Percentiles rank a stretch among this genome's conserved stretches.
phyloP scores from a whole-genome alignment of 2,888 invertebrate species.

The Herminia tarsipennalis region DNA sequence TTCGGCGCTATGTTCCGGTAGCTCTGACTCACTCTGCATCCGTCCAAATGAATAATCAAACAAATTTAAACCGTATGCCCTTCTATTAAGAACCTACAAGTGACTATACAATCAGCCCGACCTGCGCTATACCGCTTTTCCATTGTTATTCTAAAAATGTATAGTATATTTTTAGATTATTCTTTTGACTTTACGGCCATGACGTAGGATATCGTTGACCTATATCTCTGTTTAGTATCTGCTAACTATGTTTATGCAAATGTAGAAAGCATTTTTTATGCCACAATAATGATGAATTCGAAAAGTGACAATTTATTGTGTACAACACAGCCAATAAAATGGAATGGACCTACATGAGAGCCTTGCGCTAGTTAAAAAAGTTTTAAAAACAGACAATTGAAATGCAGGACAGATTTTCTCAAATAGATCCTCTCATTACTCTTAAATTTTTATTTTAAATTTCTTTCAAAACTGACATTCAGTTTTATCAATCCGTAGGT shows the following conservation, averaged over 20 bases:
- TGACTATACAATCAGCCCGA: slow-evolving; percentile 20
- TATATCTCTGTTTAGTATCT: slow-evolving; percentile 48
- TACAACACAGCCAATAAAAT: too few relatives aligned
- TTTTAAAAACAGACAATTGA: too few relatives aligned
- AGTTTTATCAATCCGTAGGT: too few relatives aligned
- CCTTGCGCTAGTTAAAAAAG: too few relatives aligned
- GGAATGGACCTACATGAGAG: too few relatives aligned
- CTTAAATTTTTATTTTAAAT: too few relatives aligned
- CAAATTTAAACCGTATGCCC: slow-evolving; percentile 32
- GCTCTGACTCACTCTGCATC: slow-evolving; percentile 69
- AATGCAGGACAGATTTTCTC: too few relatives aligned
- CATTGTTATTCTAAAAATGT: slow-evolving; percentile 69
- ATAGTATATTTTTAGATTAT: slow-evolving; percentile 58
- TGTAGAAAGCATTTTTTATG: too few relatives aligned
- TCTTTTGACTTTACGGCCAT: slow-evolving; percentile 56
- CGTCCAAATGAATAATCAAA: slow-evolving; percentile 37
- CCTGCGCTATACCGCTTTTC: slow-evolving; percentile 49
- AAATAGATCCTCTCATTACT: too few relatives aligned
- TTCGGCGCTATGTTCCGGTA: slow-evolving; percentile 75
- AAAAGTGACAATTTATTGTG: too few relatives aligned
- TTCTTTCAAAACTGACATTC: too few relatives aligned
- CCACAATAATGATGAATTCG: too few relatives aligned
- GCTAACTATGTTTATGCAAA: slow-evolving; percentile 24
- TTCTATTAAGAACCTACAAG: slow-evolving; percentile 22
- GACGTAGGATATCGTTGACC: slow-evolving; percentile 61